Base-by-base conservation (phyloP, 2,113 vertebrate species). In the Promerops cafer region DNA sequence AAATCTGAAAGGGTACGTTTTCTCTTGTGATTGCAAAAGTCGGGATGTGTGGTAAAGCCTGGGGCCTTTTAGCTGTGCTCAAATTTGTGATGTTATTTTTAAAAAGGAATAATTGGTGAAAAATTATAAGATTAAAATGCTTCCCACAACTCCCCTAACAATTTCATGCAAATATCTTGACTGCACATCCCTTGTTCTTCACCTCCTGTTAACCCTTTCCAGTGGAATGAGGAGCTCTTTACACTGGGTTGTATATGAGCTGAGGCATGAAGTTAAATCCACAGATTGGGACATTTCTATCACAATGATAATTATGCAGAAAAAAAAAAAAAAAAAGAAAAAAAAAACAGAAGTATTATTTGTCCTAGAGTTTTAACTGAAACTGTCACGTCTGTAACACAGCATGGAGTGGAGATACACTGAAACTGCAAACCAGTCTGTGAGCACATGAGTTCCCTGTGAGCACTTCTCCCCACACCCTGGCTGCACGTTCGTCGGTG, bases 101-200 rank as follows among this genome's bases (percentile, higher is more conserved):
- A 49, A 65, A 94, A 90, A 95, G 61, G 59, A 97, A 87, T 93
- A 95, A 95, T 87, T 93, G 70, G 87, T 74, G 59, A 95, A 89
- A 96, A 88, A 92, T 83, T 91, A 83, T 80, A 77, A 92, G 78
- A 91, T 90, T 84, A 87, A 95, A 94, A 93, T 84, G 80, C 83
- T 89, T 95, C 68, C 75, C 52, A 83, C 83, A 84, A 90, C 66
- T 89, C 72, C 61, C 42, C 39, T 77, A 84, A 90, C 69, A 91
- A 88, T 91, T 90, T 95, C 63, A 94, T 87, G 91, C 86, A 92
- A 84, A 91, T 87, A 75, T 35, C 70, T 93, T 76, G 71, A 90
- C 83, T 64, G 78, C 79, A 82, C 19, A 83, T 60, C 33, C n/a
- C 61, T 78, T 87, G 27, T 13, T 89, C 70, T 79, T 59, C 56